Percentiles rank a stretch among this genome's conserved stretches.
Evolutionary conservation across 2,113 vertebrate species (phyloP).

Genomic region (Phylloscopus trochilus): DNA sequence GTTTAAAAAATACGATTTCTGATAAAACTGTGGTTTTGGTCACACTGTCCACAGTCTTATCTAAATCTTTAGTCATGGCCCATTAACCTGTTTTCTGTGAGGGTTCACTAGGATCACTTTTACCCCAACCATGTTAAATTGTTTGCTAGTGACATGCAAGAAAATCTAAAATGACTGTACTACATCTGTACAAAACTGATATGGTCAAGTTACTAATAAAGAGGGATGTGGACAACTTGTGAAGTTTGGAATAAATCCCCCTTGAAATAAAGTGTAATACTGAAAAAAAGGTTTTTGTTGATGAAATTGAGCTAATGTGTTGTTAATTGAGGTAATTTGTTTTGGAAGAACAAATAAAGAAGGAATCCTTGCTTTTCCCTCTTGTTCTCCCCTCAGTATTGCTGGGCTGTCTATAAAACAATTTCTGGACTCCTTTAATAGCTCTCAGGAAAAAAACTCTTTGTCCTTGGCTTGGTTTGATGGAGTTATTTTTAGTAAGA

Average conservation of each 20-base stretch:
- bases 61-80: background rate
- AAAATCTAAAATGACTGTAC: background rate
- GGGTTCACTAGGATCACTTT: background rate
- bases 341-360: background rate
- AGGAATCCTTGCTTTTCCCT: background rate
- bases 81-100: background rate
- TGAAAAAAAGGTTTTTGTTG: background rate
- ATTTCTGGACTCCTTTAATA: background rate
- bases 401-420: background rate
- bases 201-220: background rate
- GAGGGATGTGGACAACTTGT: background rate
- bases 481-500: background rate
- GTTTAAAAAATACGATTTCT: background rate
- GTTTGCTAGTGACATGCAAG: background rate
- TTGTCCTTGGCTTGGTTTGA: background rate
- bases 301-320: background rate
- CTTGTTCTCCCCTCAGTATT: accelerated
- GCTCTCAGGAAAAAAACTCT: background rate
- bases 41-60: background rate
- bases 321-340: background rate
- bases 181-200: background rate
- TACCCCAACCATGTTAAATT: background rate
- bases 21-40: background rate
- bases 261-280: background rate
- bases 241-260: background rate